Evolutionary conservation across 2,113 vertebrate genomes (phyloP), one percentile per base, ranked within the genome.

Genomic region (Rhinopomastus cyanomelas): DNA sequence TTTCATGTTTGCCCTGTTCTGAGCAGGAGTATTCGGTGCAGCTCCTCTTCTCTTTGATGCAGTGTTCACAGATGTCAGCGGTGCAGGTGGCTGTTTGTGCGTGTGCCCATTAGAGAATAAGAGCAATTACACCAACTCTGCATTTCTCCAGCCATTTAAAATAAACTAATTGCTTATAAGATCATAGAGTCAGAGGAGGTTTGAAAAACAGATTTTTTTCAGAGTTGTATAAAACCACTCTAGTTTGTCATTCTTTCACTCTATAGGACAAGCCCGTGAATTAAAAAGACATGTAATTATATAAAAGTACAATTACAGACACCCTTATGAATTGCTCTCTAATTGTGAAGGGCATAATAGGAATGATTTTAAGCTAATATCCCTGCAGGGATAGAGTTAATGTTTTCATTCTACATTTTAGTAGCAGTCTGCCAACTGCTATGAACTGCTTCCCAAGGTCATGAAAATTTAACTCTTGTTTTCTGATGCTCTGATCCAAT

Each of bases 391-490:
- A 62, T 77, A 46, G 37, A 39, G 44, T 74, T 85, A 85, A 66
- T 76, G 52, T 61, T 85, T 76, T 80, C 49, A 46, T 77, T 83
- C 73, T 85, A 32, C 15, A 18, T 85, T 85, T 89, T 48, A 89
- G 34, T 64, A 80, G 20, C n/a, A 25, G 85, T 69, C 56, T 89
- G 16, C 68, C 34, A 64, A 55, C 55, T 89, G 52, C 56, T 79
- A 14, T 79, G 15, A 81, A 37, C n/a, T 69, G 19, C 7, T 65
- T 87, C 68, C 42, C 79, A 2, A 73, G 66, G 44, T 82, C n/a
- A 22, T 32, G 49, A 65, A 87, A 79, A 82, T 55, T 61, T 82
- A 72, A 65, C 64, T 85, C n/a, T 77, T 66, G 6, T 83, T 92
- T 91, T 62, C n/a, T 51, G 26, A 81, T 37, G 12, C 73, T 86